These are phyloP conservation scores for Gerris buenoi DNA, from an alignment of 1,140 invertebrate genomes.

Conservation along the genomic window DNA sequence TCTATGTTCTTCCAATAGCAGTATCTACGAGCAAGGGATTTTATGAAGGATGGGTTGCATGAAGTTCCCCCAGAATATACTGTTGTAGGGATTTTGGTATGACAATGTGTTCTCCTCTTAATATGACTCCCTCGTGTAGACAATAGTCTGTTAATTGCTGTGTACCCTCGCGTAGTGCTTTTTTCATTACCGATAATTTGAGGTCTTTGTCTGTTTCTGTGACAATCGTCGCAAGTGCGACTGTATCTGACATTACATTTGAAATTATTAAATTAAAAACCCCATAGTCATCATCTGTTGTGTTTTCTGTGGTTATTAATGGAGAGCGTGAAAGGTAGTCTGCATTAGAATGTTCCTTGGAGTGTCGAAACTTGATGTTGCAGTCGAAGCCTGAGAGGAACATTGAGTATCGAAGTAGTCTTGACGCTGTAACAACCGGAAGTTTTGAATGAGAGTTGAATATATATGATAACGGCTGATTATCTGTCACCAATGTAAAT, in stretches of 20 bases:
- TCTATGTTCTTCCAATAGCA: conserved; percentile 22
- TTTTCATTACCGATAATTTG: conserved; percentile 1
- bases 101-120: conserved; percentile 6
- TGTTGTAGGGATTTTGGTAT: conserved; percentile 13
- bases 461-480: conserved; percentile 6
- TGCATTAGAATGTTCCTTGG: conserved; percentile 21
- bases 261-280: conserved; percentile 2
- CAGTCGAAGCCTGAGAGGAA: conserved; percentile 29
- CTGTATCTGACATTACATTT: background rate
- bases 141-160: conserved; percentile 4
- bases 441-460: conserved; percentile 22
- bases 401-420: conserved; percentile 28
- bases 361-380: conserved; percentile 23
- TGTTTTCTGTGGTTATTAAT: conserved; percentile 2
- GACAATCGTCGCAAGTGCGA: background rate
- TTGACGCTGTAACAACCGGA: conserved; percentile 21
- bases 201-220: conserved; percentile 6
- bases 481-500: conserved; percentile 12
- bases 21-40: conserved; percentile 21
- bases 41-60: conserved; percentile 23
- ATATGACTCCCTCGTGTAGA: conserved; percentile 8
- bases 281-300: background rate
- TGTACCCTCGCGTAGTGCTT: background rate
- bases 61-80: conserved; percentile 13
- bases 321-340: conserved; percentile 17